A percentile compares a stretch with the other conserved stretches of the same genome.
Conservation (phyloP, 2,113 vertebrate species). For the Maylandia zebra region DNA sequence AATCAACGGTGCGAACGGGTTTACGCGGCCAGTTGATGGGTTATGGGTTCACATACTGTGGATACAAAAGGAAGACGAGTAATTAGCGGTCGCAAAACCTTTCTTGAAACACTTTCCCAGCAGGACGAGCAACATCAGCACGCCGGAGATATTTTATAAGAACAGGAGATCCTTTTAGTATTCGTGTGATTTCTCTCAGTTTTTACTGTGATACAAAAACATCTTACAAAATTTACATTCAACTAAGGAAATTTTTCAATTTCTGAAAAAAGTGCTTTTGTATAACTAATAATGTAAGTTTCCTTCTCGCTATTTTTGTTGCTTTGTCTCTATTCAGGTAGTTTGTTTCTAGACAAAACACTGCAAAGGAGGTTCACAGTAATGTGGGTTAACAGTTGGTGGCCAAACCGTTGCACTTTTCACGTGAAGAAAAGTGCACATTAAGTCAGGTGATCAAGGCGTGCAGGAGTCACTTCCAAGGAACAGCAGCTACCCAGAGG, state of each 20-base stretch:
- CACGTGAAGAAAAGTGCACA: conserved; percentile 49
- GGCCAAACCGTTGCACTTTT: conserved; percentile 45
- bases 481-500: conserved; percentile 2
- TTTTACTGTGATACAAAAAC: conserved; percentile 51
- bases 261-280: conserved; percentile 65
- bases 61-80: conserved; percentile 38
- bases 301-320: not conserved
- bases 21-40: not conserved
- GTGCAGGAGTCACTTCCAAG: conserved; percentile 3
- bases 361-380: conserved; percentile 60
- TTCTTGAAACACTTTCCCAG: not conserved
- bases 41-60: not conserved
- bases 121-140: not conserved
- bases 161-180: not conserved
- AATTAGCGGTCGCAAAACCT: not conserved
- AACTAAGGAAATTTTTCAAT: conserved; percentile 48
- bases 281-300: conserved; percentile 30
- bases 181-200: not conserved
- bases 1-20: not conserved
- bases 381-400: conserved; percentile 60
- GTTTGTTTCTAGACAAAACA: conserved; percentile 46
- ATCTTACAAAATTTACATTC: conserved; percentile 71
- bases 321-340: conserved; percentile 12
- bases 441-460: conserved; percentile 24
- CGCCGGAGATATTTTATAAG: not conserved